A percentile compares a stretch with the other conserved stretches of the same genome.
These are phyloP conservation scores for Lucinisca nassula DNA, from an alignment of 2,888 invertebrate genomes.

Conservation along the genomic window DNA sequence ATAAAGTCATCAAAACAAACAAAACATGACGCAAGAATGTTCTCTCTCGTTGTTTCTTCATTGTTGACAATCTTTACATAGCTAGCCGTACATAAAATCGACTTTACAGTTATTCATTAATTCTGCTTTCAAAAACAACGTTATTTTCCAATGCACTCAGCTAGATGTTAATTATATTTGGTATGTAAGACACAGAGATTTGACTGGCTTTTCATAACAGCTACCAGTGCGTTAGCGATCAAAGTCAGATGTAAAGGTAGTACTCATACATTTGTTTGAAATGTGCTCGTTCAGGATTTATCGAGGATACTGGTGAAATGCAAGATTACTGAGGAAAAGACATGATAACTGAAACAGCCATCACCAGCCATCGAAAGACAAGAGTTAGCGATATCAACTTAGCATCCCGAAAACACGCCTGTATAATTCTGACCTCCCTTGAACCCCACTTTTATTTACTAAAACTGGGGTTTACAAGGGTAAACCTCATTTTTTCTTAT, in stretches of 20 bases:
- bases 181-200: background rate
- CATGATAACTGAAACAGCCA: too few relatives aligned
- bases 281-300: background rate
- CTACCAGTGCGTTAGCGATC: background rate
- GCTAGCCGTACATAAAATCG: conserved; percentile 2
- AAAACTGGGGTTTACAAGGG: too few relatives aligned
- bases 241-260: background rate
- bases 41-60: conserved; percentile 59
- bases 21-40: conserved; percentile 69
- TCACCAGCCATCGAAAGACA: too few relatives aligned
- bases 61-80: conserved; percentile 68
- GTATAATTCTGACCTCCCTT: too few relatives aligned
- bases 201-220: conserved; percentile 11
- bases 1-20: conserved; percentile 67
- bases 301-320: too few relatives aligned
- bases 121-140: background rate
- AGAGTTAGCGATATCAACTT: too few relatives aligned
- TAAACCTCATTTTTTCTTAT: too few relatives aligned
- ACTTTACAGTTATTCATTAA: conserved; percentile 15
- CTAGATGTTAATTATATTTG: conserved; percentile 17
- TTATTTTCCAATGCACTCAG: background rate
- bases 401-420: too few relatives aligned
- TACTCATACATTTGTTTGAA: background rate
- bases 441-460: too few relatives aligned
- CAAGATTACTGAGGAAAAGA: too few relatives aligned